phyloP scores from a whole-genome alignment of 2,888 invertebrate species.

The Phragmatobia fuliginosa region DNA sequence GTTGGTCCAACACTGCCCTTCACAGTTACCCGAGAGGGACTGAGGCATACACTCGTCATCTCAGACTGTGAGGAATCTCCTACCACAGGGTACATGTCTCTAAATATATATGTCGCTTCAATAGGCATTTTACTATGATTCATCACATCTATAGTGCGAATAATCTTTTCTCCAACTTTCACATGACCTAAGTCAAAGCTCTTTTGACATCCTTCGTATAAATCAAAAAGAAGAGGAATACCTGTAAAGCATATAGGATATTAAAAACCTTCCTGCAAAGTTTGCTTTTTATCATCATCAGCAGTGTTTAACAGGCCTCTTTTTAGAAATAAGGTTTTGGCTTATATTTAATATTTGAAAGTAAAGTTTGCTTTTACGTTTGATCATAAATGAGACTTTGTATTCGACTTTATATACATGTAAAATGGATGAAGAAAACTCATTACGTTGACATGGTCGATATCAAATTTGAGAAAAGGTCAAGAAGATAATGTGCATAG shows the following conservation, averaged over 20 bases:
- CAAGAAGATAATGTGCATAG: no score
- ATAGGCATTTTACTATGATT: conserved; percentile 86
- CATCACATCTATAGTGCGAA: conserved; percentile 85
- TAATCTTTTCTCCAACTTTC: conserved; percentile 81
- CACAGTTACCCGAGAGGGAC: conserved; percentile 51
- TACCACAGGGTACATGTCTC: conserved; percentile 76
- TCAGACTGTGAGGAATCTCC: conserved; percentile 70
- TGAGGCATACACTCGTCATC: conserved; percentile 75
- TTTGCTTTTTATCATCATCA: no score
- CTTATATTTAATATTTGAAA: no score
- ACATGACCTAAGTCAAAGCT: conserved; percentile 79
- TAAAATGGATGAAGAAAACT: no score
- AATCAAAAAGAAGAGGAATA: conserved; percentile 75
- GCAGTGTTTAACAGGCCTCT: no score
- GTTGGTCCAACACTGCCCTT: conserved; percentile 59
- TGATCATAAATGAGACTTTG: no score
- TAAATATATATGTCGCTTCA: conserved; percentile 83
- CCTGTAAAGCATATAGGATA: conserved; percentile 53
- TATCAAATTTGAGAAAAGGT: no score
- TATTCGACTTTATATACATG: no score
- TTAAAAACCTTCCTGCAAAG: neutral
- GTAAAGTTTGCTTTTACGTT: neutral
- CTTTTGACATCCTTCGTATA: conserved; percentile 82
- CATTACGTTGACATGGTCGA: no score
- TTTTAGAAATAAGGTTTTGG: no score